Evolutionary conservation across 2,888 invertebrate genomes (phyloP), one percentile per base, ranked within the genome.

Genomic region (Agonum fuliginosum): DNA sequence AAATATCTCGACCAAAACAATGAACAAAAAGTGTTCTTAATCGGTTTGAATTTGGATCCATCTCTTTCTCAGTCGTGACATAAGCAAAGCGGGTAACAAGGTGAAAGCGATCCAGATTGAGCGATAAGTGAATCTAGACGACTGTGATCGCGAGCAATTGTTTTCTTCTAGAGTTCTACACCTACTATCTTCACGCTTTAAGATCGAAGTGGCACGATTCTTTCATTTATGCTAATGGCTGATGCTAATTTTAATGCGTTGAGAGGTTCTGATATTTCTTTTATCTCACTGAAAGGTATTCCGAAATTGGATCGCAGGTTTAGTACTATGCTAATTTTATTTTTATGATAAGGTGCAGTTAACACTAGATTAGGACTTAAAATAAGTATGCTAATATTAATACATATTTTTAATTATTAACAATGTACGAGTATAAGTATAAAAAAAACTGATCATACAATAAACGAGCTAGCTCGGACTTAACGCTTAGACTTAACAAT

Each of bases 91-190:
- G 30, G 12, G 58, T 62, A 62, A 62, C 58, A 62, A 62, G 30
- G 54, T 30, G 58, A 62, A 62, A 62, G 58, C 58, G 58, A 62
- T 62, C 58, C 30, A 30, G 58, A 34, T 62, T 62, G 30, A 62
- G 27, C 27, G 58, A 62, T 62, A 62, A 62, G 54, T 54, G 54
- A 46, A 54, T 54, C 54, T n/a, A n/a, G n/a, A n/a, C n/a, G 27
- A 54, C 17, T 17, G 54, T 54, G 22, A 54, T 54, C 54, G 54
- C 14, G 27, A 30, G 12, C 58, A 30, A 62, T 62, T 62, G 58
- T 62, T 62, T 48, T 62, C 58, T 54, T 62, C 27, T 62, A 30
- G 30, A 62, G 30, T 30, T 62, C 27, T 62, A 30, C 58, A 62
- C 58, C 58, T 62, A 62, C 58, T 46, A 46, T 30, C 27, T 62